Evolutionary conservation across 2,113 vertebrate genomes (phyloP), one percentile per base, ranked within the genome.

Genomic region (Gobiocypris rarus): DNA sequence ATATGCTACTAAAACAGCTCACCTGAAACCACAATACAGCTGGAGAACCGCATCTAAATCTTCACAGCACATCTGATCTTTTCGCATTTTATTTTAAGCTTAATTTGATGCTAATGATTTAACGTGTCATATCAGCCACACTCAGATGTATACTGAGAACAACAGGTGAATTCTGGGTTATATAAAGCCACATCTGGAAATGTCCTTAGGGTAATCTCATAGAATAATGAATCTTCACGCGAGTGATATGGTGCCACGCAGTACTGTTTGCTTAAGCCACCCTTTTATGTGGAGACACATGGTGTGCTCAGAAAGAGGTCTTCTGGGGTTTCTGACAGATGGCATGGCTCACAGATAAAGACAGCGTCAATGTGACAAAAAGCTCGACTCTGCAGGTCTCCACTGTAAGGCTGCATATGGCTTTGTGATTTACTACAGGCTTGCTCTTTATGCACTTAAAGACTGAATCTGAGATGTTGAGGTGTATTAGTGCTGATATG

Each of bases 321-420:
- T 85, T 85, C 83, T 81, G 88, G 85, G 88, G 83, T 45, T 80
- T 82, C 85, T 65, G 88, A 82, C 88, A 89, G 83, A 85, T 89
- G 88, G 88, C 81, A 85, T 74, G 82, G 56, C 83, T 86, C 85
- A 84, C 79, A 82, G 75, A 83, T 83, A 82, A 87, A 87, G 81
- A 80, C 74, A 74, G 70, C 81, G 67, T 71, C 75, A 81, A 63
- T 83, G 81, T 81, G 85, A 85, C 80, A 83, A 79, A 84, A 65
- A 61, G 79, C 38, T 59, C 70, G 54, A 69, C 79, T 84, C 74
- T 22, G 82, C 81, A 59, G 82, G 81, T 65, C 87, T 65, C 58
- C 61, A 17, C 61, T 54, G 71, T 79, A 61, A 81, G 45, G 22
- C 54, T 54, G 85, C 80, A 71, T 38, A 82, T 71, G 80, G 48